Conservation (phyloP, 2,113 vertebrate species). For the Perca flavescens region DNA sequence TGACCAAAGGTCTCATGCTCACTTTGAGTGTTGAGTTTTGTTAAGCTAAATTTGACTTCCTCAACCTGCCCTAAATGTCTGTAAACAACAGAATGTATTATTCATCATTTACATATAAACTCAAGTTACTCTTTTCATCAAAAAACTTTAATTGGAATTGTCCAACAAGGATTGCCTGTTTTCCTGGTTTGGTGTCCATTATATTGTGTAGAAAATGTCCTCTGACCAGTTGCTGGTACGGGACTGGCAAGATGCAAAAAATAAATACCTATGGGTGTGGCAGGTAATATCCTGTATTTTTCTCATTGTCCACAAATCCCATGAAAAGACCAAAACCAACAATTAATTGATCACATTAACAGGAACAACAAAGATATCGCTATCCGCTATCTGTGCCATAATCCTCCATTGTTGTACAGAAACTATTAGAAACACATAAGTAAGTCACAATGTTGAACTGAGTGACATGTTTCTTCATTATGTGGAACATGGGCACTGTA, state of each 20-base stretch:
- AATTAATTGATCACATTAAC: not conserved
- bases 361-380: not conserved
- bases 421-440: not conserved
- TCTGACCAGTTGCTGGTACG: not conserved
- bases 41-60: not conserved
- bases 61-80: conserved; percentile 3
- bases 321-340: not conserved
- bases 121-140: not conserved
- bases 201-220: not conserved
- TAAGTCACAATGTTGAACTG: not conserved
- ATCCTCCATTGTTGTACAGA: not conserved
- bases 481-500: not conserved
- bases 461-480: not conserved
- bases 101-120: not conserved
- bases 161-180: not conserved
- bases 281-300: not conserved
- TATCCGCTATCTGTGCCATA: not conserved
- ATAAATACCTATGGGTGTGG: not conserved
- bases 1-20: not conserved
- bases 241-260: not conserved
- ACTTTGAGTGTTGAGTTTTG: not conserved
- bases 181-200: not conserved
- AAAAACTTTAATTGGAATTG: not conserved
- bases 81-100: not conserved
- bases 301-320: not conserved